Conservation (phyloP, 2,113 vertebrate species). For the Vulpes ferrilata region DNA sequence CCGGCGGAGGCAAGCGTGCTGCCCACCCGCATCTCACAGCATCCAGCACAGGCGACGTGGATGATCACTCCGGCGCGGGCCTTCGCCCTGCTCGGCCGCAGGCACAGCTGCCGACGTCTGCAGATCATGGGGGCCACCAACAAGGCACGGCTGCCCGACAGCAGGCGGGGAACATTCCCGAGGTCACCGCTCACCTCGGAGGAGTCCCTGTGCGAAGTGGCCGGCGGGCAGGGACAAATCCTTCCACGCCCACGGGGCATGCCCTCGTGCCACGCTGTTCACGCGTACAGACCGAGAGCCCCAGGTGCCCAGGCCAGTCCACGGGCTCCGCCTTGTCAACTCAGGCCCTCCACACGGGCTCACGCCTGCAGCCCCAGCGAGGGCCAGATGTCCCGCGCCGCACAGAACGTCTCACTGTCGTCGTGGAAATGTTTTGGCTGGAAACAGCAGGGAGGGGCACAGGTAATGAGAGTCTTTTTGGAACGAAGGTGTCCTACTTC, state of each 20-base stretch:
- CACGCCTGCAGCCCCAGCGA: accelerated
- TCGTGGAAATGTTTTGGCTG: not conserved
- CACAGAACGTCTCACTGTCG: not conserved
- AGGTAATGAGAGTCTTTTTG: not conserved
- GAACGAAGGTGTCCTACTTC: not conserved
- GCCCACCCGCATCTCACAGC: accelerated
- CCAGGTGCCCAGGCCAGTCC: not conserved
- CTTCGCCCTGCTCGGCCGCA: accelerated
- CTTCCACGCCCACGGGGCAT: accelerated
- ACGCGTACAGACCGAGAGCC: not conserved
- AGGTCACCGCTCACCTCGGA: accelerated
- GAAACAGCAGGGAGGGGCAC: not conserved
- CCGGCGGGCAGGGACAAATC: no score
- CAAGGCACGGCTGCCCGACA: accelerated
- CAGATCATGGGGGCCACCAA: not conserved
- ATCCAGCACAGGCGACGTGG: accelerated
- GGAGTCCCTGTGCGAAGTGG: no score
- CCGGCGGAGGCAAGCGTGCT: accelerated
- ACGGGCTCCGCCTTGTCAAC: no score
- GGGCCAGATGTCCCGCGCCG: accelerated
- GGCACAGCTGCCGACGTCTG: accelerated
- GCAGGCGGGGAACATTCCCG: not conserved
- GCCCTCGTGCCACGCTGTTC: accelerated
- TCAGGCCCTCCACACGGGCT: no score
- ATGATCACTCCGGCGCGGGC: no score